A percentile compares a stretch with the other conserved stretches of the same genome.
These are phyloP conservation scores for Anthophora plumipes DNA, from an alignment of 2,888 invertebrate genomes.

Conservation along the genomic window DNA sequence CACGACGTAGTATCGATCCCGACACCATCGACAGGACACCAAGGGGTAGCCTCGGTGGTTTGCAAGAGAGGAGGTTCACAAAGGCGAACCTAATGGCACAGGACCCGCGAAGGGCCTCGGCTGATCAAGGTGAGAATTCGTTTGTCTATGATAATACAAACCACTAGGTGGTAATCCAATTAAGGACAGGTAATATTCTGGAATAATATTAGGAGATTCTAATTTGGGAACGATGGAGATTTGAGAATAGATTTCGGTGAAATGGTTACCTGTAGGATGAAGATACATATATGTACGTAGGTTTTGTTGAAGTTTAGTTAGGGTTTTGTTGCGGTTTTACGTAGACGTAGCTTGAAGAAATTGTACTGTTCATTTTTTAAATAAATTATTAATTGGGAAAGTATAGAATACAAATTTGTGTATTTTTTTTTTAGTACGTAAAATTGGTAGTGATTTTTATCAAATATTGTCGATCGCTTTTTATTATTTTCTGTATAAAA, in stretches of 20 bases:
- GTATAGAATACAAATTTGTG: too few relatives aligned
- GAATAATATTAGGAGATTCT: not conserved
- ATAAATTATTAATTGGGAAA: too few relatives aligned
- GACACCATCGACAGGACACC: slow-evolving; percentile 81
- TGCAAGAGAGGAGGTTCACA: slow-evolving; percentile 86
- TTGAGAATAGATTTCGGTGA: too few relatives aligned
- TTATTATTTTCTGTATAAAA: too few relatives aligned
- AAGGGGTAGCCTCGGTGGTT: slow-evolving; percentile 83
- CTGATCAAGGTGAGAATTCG: slow-evolving; percentile 79
- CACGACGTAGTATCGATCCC: slow-evolving; percentile 87
- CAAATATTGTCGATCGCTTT: too few relatives aligned
- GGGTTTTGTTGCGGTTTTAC: too few relatives aligned
- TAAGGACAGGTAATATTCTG: not conserved
- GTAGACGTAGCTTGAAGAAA: too few relatives aligned
- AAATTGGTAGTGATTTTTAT: too few relatives aligned
- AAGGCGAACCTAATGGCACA: slow-evolving; percentile 86
- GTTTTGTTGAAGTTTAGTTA: too few relatives aligned
- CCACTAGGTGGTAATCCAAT: not conserved
- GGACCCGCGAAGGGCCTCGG: slow-evolving; percentile 80
- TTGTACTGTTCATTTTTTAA: too few relatives aligned
- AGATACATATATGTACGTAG: too few relatives aligned
- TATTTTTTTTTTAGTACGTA: too few relatives aligned
- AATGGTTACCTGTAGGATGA: not conserved
- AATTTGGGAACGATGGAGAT: not conserved
- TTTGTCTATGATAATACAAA: not conserved